Evolutionary conservation across 2,113 vertebrate genomes (phyloP).

Genomic region (Heterochromis multidens): DNA sequence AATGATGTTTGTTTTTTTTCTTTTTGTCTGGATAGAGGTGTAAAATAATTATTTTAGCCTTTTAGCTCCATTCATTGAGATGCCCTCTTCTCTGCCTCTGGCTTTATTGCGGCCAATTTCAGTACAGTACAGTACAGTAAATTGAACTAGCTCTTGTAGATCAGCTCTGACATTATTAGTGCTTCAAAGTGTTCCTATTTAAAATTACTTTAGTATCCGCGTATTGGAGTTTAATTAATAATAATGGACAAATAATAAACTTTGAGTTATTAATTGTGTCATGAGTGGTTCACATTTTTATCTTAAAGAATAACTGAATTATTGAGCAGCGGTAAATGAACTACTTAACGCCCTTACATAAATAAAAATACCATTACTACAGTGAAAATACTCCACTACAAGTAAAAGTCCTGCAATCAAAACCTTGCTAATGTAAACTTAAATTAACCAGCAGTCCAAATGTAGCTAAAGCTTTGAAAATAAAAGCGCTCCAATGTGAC

Average conservation of each 20-base stretch:
- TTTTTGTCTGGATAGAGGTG: too few species aligned
- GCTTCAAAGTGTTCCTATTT: not conserved
- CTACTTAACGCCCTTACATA: not conserved
- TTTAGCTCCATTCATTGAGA: not conserved
- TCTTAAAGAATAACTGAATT: not conserved
- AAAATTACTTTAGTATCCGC: not conserved
- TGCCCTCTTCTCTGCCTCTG: not conserved
- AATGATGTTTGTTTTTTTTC: too few species aligned
- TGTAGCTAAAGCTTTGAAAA: accelerated
- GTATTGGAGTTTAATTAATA: not conserved
- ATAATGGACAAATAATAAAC: not conserved
- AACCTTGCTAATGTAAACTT: not conserved
- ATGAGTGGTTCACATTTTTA: not conserved
- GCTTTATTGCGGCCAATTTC: not conserved
- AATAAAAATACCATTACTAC: not conserved
- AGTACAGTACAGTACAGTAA: not conserved
- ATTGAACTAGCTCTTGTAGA: not conserved
- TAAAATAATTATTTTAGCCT: not conserved
- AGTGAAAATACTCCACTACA: not conserved
- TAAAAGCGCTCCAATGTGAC: not conserved
- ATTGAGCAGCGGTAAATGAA: not conserved
- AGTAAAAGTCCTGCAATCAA: not conserved
- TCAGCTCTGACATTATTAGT: not conserved
- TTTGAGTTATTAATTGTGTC: not conserved
- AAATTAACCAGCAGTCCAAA: not conserved